Base-by-base conservation (phyloP, 2,888 invertebrate genomes). In the Aphrophora alni region DNA sequence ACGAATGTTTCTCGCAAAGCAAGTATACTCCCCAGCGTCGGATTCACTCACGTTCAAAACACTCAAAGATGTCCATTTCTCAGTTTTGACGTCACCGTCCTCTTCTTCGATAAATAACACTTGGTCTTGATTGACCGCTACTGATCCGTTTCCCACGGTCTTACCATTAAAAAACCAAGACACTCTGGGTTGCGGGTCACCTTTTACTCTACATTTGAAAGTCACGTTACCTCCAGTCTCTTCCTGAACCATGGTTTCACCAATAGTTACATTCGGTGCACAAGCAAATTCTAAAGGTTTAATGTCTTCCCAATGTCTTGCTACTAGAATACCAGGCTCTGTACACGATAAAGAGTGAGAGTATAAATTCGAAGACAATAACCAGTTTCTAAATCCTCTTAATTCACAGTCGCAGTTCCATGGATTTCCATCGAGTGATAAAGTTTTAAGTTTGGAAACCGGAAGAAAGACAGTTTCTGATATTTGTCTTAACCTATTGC, bases 401-500 rank as follows among this genome's bases (percentile, higher is more conserved):
- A 97, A 88, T 83, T 94, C 92, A 88, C 97, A 97, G 88, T 97
- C 96, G 88, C 97, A 97, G 86, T 92, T 92, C 97, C 97, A 97
- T 5, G 95, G 96, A 88, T 97, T 97, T 38, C 94, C 94, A 83
- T 95, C 95, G 77, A 97, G 88, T 14, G 93, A 92, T 38, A 97
- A 90, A 0, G 95, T 95, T 88, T 96, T 96, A 82, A 97, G 90
- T 85, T 93, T 93, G 59, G 92, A 91, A 86, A 96, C 91, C 82
- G 94, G 93, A 87, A 93, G 89, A 86, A 95, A 92, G 1, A 93
- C 92, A 75, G 91, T 90, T 82, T 92, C 92, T 14, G 93, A 92
- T 59, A 95, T 88, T 85, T 92, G 92, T 80, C 93, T 93, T 83
- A 97, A 90, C 85, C 93, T 90, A 89, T 97, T 97, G 86, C 93